Percentiles rank a stretch among this genome's conserved stretches.
Evolutionary conservation across 1,140 invertebrate species (phyloP).

Genomic region (Philotrypesis tridentata): DNA sequence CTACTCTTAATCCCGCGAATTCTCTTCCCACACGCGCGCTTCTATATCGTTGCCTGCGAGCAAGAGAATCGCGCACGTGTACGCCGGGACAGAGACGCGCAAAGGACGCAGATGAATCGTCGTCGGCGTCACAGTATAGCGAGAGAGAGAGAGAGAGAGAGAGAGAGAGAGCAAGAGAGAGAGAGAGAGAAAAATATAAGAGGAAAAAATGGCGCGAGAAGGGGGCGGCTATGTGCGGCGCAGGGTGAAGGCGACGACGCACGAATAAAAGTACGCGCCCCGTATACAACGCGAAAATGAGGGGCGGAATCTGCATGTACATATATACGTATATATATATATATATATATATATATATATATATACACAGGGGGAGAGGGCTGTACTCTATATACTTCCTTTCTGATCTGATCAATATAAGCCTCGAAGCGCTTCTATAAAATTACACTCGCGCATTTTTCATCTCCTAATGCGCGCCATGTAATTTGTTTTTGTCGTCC

Average conservation of each 20-base stretch:
- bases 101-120: background rate
- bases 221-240: constrained; percentile 61
- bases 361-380: background rate
- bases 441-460: constrained; percentile 47
- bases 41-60: background rate
- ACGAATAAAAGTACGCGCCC: constrained; percentile 70
- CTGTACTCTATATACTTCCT: constrained; percentile 50
- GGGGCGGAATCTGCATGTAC: constrained; percentile 60
- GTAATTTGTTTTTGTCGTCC: constrained; percentile 28
- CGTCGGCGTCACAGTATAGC: background rate
- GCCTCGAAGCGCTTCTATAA: constrained; percentile 48
- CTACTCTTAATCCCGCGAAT: constrained; percentile 31
- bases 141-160: constrained; percentile 53
- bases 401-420: constrained; percentile 72
- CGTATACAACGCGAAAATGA: constrained; percentile 51
- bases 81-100: background rate
- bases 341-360: too few relatives aligned
- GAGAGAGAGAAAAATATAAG: constrained; percentile 32
- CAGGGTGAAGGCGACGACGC: constrained; percentile 60
- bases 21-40: background rate
- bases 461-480: constrained; percentile 39
- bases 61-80: constrained; percentile 27
- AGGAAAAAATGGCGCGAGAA: constrained; percentile 65
- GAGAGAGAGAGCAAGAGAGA: background rate
- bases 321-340: background rate